These are phyloP conservation scores for Saccostrea glomerata DNA, from an alignment of 1,140 invertebrate species.

Conservation along the genomic window DNA sequence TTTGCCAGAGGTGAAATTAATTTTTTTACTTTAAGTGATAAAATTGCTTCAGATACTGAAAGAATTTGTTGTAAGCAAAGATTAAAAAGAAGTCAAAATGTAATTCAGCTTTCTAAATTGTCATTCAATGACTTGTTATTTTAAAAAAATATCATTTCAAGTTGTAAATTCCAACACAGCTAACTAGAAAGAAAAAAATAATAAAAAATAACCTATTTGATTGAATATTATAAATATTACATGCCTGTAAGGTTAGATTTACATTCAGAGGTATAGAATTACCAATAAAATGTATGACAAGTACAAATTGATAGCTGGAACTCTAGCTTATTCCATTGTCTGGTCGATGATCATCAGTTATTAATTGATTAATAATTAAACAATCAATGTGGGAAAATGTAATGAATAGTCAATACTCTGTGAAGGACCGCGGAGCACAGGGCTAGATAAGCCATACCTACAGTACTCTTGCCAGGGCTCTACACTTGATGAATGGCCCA, in stretches of 20 bases:
- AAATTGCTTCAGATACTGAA: no score
- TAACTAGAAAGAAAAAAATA: no score
- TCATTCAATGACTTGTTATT: no score
- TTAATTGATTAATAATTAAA: background rate
- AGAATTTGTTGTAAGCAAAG: no score
- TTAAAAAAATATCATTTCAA: no score
- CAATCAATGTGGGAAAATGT: background rate
- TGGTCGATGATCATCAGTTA: background rate
- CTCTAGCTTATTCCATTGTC: background rate
- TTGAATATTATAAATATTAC: background rate
- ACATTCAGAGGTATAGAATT: background rate
- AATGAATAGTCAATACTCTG: background rate
- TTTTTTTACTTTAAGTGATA: no score
- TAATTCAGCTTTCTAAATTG: no score
- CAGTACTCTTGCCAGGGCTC: background rate
- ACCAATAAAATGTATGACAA: background rate
- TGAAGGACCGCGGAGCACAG: background rate
- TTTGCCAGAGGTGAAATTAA: no score
- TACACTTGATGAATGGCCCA: background rate
- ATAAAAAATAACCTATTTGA: background rate
- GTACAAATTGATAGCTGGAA: background rate
- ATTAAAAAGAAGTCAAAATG: no score
- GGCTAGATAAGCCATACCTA: background rate
- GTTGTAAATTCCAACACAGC: no score
- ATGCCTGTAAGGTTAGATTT: background rate